phyloP scores from a whole-genome alignment of 2,113 vertebrate genomes.

The Nesoenas mayeri region DNA sequence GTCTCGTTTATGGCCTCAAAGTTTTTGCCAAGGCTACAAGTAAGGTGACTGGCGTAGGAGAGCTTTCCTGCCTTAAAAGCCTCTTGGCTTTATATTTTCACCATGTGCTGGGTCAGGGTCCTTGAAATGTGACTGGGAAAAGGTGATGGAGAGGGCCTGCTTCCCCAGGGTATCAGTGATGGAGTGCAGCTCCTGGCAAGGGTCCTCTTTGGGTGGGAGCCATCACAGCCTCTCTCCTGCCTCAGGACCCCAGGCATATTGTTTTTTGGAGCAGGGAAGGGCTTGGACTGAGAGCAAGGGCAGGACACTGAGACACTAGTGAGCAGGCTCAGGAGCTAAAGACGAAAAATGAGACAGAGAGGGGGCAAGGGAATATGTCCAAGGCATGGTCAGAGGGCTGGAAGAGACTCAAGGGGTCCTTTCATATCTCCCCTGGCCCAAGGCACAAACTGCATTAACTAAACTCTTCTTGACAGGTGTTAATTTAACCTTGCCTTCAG shows the following conservation, averaged over 20 bases:
- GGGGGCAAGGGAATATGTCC: rapidly evolving
- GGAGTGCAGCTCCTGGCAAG: not conserved
- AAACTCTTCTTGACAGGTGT: not conserved
- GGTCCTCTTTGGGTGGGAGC: not conserved
- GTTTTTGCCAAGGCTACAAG: not conserved
- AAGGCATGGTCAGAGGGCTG: not conserved
- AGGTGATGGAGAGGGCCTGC: not conserved
- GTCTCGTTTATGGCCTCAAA: not conserved
- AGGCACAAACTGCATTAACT: not conserved
- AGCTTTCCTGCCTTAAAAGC: not conserved
- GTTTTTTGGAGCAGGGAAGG: not conserved
- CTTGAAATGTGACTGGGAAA: not conserved
- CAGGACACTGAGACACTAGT: not conserved
- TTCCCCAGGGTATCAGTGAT: too few species aligned
- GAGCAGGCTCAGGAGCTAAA: not conserved
- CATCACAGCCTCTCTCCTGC: not conserved
- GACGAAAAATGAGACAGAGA: not conserved
- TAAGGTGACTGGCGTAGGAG: not conserved
- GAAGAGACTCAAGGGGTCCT: not conserved
- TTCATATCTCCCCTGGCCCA: not conserved
- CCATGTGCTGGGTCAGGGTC: not conserved
- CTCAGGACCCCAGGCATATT: not conserved
- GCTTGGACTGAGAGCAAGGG: not conserved
- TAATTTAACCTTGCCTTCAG: not conserved
- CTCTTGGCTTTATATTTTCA: not conserved